Conservation (phyloP, 1,140 invertebrate genomes). For the Phenacoccus solenopsis region DNA sequence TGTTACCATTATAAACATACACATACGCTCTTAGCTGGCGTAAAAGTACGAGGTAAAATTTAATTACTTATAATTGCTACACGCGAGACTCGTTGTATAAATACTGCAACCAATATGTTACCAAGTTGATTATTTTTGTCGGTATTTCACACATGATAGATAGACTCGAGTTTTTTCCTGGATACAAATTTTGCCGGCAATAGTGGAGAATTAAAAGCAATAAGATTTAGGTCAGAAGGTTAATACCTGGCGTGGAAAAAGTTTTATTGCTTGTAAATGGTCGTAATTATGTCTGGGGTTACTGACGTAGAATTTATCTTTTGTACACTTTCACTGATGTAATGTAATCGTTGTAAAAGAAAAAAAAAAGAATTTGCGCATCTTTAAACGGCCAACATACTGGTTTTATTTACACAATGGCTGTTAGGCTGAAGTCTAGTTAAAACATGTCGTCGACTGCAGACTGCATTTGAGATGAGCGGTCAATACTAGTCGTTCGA, state of each 20-base stretch:
- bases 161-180: not conserved
- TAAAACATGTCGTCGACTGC: not conserved
- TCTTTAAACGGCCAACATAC: not conserved
- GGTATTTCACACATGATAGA: not conserved
- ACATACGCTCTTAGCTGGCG: not conserved
- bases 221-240: not conserved
- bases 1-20: not conserved
- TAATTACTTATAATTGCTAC: not conserved
- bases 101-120: too few relatives aligned
- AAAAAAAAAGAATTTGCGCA: not conserved
- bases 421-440: not conserved
- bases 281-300: not conserved
- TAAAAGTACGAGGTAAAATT: not conserved
- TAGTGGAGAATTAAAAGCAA: too few relatives aligned
- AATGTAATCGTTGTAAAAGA: not conserved
- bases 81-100: not conserved
- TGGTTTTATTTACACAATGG: slow-evolving; percentile 2
- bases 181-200: too few relatives aligned
- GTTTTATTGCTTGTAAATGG: not conserved
- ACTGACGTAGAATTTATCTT: not conserved
- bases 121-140: too few relatives aligned
- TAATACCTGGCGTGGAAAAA: not conserved
- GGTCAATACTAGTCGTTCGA: too few relatives aligned
- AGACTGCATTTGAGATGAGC: not conserved
- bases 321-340: not conserved